Conservation (phyloP, 2,113 vertebrate species). For the Centrocercus urophasianus region DNA sequence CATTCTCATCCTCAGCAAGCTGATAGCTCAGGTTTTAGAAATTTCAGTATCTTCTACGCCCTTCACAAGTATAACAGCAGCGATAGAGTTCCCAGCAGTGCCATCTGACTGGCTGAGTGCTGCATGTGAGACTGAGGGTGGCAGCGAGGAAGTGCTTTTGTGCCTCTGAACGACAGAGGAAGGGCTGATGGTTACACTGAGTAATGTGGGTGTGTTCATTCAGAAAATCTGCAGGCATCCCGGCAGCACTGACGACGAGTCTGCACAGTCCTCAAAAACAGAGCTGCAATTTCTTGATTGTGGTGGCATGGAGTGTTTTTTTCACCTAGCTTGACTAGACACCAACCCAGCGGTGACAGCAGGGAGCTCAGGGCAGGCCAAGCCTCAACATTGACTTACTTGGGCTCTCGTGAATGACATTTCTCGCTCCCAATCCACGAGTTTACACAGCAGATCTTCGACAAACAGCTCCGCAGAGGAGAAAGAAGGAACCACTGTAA, state of each 20-base stretch:
- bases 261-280: background rate
- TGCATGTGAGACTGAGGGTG: background rate
- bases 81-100: background rate
- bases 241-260: background rate
- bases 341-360: background rate
- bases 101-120: background rate
- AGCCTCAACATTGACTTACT: background rate
- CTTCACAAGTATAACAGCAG: background rate
- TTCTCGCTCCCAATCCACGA: background rate
- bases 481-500: background rate
- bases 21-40: background rate
- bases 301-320: background rate
- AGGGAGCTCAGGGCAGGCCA: background rate
- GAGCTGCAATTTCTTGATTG: background rate
- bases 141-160: background rate
- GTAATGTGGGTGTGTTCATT: background rate
- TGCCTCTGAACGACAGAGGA: background rate
- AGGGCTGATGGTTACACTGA: background rate
- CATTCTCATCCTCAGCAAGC: background rate
- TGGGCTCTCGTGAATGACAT: fast-evolving
- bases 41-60: background rate
- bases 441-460: background rate
- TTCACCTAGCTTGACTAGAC: background rate
- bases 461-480: background rate
- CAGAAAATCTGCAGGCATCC: background rate